Evolutionary conservation across 2,797 vertebrate genomes (phyloP).

Genomic region (Oryzias dopingdopingensis): DNA sequence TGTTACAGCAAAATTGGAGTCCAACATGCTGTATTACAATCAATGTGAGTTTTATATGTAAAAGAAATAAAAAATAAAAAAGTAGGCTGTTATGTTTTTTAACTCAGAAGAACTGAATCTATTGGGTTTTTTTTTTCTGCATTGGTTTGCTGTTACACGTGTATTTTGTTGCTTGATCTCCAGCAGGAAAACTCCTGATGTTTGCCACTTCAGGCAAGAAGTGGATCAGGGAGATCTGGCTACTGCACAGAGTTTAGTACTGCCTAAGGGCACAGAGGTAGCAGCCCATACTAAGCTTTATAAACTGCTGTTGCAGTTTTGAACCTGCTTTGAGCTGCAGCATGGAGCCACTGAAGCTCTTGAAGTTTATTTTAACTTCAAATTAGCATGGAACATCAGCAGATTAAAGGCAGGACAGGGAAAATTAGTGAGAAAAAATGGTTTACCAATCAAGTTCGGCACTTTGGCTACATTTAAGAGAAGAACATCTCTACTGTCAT

Average conservation of each 20-base stretch:
- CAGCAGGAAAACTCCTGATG: constrained; percentile 15
- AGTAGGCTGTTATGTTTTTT: neutral
- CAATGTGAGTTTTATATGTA: too few species aligned
- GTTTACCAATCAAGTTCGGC: constrained; percentile 12
- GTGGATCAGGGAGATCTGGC: constrained; percentile 46
- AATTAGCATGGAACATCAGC: constrained; percentile 39
- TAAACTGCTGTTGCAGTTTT: constrained; percentile 15
- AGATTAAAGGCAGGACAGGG: constrained; percentile 25
- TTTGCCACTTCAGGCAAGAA: constrained; percentile 43
- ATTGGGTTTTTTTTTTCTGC: constrained; percentile 5
- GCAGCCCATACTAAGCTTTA: constrained; percentile 25
- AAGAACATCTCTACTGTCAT: constrained; percentile 15
- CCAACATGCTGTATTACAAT: too few species aligned
- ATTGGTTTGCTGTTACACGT: constrained; percentile 22
- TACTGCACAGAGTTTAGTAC: constrained; percentile 44
- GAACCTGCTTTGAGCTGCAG: constrained; percentile 26
- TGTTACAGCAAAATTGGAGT: too few species aligned
- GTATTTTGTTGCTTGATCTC: constrained; percentile 27
- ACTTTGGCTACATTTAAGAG: constrained; percentile 34
- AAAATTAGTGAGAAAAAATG: constrained; percentile 7
- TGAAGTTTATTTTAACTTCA: constrained; percentile 18
- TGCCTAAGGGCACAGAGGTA: constrained; percentile 42
- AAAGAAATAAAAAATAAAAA: too few species aligned
- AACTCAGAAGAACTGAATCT: constrained; percentile 8
- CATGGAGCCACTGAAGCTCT: constrained; percentile 15